Conservation (phyloP, 2,888 invertebrate species). For the Heteropelma amictum region DNA sequence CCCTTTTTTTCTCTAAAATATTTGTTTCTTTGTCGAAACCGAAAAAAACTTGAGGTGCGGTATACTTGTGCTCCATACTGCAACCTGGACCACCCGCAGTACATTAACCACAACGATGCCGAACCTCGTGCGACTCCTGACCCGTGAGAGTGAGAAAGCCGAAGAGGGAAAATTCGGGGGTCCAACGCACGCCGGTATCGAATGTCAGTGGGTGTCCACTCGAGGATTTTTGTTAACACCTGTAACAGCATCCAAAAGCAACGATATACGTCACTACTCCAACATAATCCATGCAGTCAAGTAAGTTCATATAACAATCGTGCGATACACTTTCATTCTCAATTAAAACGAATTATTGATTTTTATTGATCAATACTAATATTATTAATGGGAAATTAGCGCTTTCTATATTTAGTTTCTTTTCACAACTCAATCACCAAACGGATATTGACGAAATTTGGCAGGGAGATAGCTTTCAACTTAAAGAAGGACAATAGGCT, state of each 20-base stretch:
- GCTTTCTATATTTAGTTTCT: too few relatives aligned
- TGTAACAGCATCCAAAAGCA: constrained; percentile 56
- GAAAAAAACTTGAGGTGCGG: constrained; percentile 36
- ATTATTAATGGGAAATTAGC: too few relatives aligned
- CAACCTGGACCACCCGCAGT: constrained; percentile 57
- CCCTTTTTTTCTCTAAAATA: not conserved
- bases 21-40: constrained; percentile 11
- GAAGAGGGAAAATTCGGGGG: not conserved
- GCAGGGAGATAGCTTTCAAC: too few relatives aligned
- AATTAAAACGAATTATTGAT: too few relatives aligned
- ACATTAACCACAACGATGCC: constrained; percentile 51
- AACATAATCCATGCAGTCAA: constrained; percentile 9
- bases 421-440: too few relatives aligned
- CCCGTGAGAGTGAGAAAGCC: not conserved
- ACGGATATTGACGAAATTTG: too few relatives aligned
- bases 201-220: constrained; percentile 54
- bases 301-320: too few relatives aligned
- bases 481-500: too few relatives aligned
- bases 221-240: constrained; percentile 59
- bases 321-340: too few relatives aligned
- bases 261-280: constrained; percentile 50
- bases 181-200: constrained; percentile 51
- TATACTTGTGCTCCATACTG: constrained; percentile 23
- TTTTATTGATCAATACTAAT: too few relatives aligned
- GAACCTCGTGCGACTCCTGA: constrained; percentile 24